Evolutionary conservation across 2,113 vertebrate genomes (phyloP).

Genomic region (Danionella cerebrum): DNA sequence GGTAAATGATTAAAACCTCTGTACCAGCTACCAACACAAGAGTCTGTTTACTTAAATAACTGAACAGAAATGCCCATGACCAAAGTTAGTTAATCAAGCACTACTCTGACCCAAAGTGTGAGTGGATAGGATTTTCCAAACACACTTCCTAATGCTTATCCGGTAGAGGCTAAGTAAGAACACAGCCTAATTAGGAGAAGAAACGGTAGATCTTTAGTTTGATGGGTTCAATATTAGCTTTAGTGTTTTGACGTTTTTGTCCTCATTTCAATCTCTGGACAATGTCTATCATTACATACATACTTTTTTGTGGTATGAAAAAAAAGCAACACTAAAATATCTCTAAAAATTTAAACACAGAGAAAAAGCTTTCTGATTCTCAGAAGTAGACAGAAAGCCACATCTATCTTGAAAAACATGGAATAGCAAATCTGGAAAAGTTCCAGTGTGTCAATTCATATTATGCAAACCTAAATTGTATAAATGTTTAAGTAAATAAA

Average conservation of each 20-base stretch:
- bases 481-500: too few species aligned
- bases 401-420: too few species aligned
- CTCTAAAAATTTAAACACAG: too few species aligned
- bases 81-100: not conserved
- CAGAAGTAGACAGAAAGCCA: too few species aligned
- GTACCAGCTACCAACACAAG: not conserved
- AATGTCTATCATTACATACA: too few species aligned
- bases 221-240: not conserved
- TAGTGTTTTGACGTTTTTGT: not conserved
- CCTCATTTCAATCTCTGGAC: not conserved
- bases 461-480: too few species aligned
- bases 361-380: too few species aligned
- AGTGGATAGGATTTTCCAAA: not conserved
- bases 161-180: not conserved
- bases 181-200: not conserved
- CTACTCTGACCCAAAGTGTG: not conserved
- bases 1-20: not conserved
- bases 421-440: too few species aligned
- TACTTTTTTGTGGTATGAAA: too few species aligned
- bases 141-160: not conserved
- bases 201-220: not conserved
- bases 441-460: too few species aligned
- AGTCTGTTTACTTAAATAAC: conserved; percentile 13
- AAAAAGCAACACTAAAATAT: too few species aligned
- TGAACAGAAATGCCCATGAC: not conserved